Conservation (phyloP, 2,797 vertebrate genomes). For the Morelia viridis region DNA sequence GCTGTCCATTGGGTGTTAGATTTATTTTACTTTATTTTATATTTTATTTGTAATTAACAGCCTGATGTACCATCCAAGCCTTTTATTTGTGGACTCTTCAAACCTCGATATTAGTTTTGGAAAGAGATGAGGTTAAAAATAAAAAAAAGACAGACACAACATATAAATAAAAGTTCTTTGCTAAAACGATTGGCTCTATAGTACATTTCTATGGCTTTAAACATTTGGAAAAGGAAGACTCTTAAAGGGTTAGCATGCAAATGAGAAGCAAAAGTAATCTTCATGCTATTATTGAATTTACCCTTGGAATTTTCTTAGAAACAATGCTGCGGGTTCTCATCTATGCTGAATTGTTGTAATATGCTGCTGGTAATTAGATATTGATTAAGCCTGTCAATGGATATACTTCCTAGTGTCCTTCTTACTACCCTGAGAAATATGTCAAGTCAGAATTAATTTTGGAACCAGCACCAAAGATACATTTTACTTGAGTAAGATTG, state of each 20-base stretch:
- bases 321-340: constrained; percentile 61
- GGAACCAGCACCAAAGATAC: constrained; percentile 66
- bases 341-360: constrained; percentile 66
- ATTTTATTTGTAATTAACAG: background rate
- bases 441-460: constrained; percentile 75
- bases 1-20: background rate
- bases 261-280: constrained; percentile 76
- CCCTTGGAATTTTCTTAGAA: constrained; percentile 63
- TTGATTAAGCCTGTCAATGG: constrained; percentile 81
- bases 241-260: constrained; percentile 72
- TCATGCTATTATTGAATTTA: constrained; percentile 69
- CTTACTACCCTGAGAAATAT: constrained; percentile 63
- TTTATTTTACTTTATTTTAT: background rate
- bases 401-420: constrained; percentile 71
- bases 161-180: background rate
- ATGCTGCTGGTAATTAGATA: constrained; percentile 84
- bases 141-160: background rate
- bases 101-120: background rate
- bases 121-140: background rate
- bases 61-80: background rate
- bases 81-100: background rate
- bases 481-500: constrained; percentile 44
- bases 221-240: constrained; percentile 53
- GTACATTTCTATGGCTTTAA: background rate
- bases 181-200: background rate